Conservation (phyloP, 2,113 vertebrate species). For the Eudyptes chrysolophus region DNA sequence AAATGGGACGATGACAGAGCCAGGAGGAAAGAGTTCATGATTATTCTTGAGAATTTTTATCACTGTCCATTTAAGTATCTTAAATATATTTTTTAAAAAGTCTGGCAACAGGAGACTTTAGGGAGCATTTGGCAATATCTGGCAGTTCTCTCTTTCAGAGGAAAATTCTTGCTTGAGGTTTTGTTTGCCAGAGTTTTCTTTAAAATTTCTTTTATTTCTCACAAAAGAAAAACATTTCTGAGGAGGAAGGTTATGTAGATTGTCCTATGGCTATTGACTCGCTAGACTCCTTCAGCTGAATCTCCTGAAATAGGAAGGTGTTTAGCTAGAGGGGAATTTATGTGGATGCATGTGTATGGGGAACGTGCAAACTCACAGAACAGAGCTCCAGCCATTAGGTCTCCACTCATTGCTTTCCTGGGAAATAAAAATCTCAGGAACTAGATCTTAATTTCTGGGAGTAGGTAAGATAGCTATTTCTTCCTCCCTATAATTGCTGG, state of each 20-base stretch:
- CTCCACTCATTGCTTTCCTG: not conserved
- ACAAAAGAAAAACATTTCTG: not conserved
- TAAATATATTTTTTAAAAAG: not conserved
- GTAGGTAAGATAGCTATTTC: not conserved
- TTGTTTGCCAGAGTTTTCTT: not conserved
- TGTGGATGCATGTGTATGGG: not conserved
- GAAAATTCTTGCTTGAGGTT: not conserved
- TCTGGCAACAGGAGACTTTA: not conserved
- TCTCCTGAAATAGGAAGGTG: not conserved
- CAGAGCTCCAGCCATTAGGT: not conserved
- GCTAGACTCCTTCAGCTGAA: not conserved
- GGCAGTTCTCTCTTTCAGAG: not conserved
- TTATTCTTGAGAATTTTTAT: not conserved
- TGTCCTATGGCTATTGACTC: not conserved
- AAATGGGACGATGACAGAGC: not conserved
- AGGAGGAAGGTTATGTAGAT: not conserved
- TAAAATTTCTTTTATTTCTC: not conserved
- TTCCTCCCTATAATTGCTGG: not conserved
- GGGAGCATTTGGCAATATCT: not conserved
- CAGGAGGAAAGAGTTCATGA: not conserved
- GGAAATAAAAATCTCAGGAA: not conserved
- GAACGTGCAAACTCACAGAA: not conserved
- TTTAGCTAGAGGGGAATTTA: not conserved
- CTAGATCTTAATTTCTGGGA: not conserved
- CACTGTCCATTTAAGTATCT: not conserved